Evolutionary conservation across 2,888 invertebrate species (phyloP), one percentile per base, ranked within the genome.

Genomic region (Melanotus villosus): DNA sequence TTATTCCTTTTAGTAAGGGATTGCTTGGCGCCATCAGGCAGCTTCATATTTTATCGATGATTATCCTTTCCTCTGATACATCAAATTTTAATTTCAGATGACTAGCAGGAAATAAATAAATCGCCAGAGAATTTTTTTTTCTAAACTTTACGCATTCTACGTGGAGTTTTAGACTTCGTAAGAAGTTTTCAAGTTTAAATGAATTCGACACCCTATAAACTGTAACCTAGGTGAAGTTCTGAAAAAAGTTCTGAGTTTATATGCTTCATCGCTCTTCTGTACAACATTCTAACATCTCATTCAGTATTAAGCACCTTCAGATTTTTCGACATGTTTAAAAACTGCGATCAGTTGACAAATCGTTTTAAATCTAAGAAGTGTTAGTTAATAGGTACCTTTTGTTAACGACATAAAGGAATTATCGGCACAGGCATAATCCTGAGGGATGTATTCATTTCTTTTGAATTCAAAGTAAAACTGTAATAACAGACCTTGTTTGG

Each of bases 401-500:
- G 10, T 32, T 30, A n/a, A n/a, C 3, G n/a, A 30, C 26, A 14
- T 1, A 16, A 18, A 56, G 32, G 21, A 19, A 56, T 38, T 36
- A 56, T 56, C 23, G n/a, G 34, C 19, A 10, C 1, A 12, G 10
- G 34, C 34, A 34, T 18, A 32, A 19, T 54, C 34, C 32, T 34
- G 12, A 14, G 14, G 30, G n/a, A 10, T 32, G 34, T 18, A 18
- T 45, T n/a, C 41, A 26, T 26, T n/a, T 26, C 26, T 47, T 66
- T 66, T 59, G 41, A 59, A 52, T 52, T 52, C 59, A 59, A 66
- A 66, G 52, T 38, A 57, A 58, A 52, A 14, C 38, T 66, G 52
- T 59, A 66, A 66, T 66, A 66, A 66, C 59, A 66, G 45, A 50
- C 41, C 56, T 65, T 58, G 47, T 65, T 58, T 47, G 23, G 58